Evolutionary conservation across 2,113 vertebrate species (phyloP).

Genomic region (Lycaon pictus): DNA sequence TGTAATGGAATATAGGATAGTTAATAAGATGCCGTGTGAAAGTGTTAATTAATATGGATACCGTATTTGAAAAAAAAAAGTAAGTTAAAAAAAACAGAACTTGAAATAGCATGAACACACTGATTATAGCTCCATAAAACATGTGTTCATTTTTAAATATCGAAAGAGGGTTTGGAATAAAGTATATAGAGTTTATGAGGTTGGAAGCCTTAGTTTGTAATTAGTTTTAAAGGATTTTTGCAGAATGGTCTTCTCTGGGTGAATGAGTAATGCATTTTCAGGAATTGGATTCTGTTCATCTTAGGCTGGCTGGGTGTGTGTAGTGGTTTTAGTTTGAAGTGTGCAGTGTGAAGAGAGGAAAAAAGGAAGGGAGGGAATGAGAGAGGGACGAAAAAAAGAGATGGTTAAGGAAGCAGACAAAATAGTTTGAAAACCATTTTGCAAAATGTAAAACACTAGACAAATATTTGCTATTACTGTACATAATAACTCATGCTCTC

Average conservation of each 20-base stretch:
- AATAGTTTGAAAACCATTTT: background rate
- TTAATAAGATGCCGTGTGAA: conserved; percentile 41
- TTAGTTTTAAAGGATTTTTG: background rate
- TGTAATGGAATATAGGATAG: background rate
- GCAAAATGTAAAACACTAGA: background rate
- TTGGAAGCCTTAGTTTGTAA: background rate
- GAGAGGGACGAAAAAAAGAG: background rate
- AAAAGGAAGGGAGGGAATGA: background rate
- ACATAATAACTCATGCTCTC: background rate
- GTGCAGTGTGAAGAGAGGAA: background rate
- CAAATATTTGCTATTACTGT: background rate
- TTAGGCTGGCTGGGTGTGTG: background rate
- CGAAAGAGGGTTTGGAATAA: background rate
- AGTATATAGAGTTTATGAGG: conserved; percentile 5
- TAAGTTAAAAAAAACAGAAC: background rate
- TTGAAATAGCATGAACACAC: background rate
- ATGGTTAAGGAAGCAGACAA: background rate
- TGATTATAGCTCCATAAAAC: conserved; percentile 4
- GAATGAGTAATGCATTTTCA: background rate
- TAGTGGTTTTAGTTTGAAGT: background rate
- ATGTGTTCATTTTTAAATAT: conserved; percentile 36
- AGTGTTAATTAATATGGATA: conserved; percentile 20
- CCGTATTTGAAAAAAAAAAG: conserved; percentile 26
- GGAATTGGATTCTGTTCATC: background rate
- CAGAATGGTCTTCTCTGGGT: background rate